Base-by-base conservation (phyloP, 2,113 vertebrate genomes). In the Lonchura striata region DNA sequence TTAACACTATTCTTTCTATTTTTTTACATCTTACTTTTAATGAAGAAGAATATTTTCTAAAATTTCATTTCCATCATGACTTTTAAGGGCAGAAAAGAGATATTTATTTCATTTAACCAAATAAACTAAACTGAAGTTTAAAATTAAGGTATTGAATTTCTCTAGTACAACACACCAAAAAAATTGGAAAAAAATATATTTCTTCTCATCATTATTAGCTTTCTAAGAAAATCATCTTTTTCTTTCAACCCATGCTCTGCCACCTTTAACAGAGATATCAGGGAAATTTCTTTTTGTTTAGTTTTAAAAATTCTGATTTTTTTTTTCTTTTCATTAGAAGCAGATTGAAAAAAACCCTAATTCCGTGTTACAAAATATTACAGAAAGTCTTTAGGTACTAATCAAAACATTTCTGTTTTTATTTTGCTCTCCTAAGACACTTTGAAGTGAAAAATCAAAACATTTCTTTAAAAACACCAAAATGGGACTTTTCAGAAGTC, bases 381-480 rank as follows among this genome's bases (percentile, higher is more conserved):
- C 60, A 84, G n/a, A 75, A 64, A 64, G 12, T 79, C 9, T 76
- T 83, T 61, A 17, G 17, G 19, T 21, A 6, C 13, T 92, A 83
- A 92, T 94, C 37, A 95, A 95, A 90, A 81, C 47, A 79, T 41
- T 52, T 6, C 3, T 35, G 17, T 52, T 94, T 87, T 86, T 9
- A 25, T 80, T 94, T 88, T 82, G 17, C 65, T 94, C 37, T 39
- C 16, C 7, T 77, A 80, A 74, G 71, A 88, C 21, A 57, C 21
- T 81, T 80, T 72, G 57, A 92, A 76, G 72, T 11, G 27, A 60
- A 75, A 92, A 81, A 82, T 87, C 49, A 91, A 88, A 93, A 93
- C 28, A 35, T 68, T 87, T 59, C 10, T 61, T 47, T 87, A 44
- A 37, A 95, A 76, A 33, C 22, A 89, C 4, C 7, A 71, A 82